Evolutionary conservation across 2,888 invertebrate species (phyloP), one percentile per base, ranked within the genome.

Genomic region (Pinctada fucata): DNA sequence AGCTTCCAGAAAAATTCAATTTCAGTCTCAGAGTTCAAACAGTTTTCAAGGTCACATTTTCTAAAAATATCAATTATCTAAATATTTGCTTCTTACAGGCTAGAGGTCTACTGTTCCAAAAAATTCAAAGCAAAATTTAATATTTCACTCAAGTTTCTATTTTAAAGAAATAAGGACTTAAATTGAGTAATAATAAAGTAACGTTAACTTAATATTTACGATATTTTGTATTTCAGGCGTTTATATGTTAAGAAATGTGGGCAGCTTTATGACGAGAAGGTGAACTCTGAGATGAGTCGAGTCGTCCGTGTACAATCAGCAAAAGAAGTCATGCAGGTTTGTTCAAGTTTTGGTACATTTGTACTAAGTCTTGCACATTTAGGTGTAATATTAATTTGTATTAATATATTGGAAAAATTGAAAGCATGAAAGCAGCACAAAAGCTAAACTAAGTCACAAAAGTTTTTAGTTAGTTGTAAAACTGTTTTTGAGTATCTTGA

Each of bases 221-320:
- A 31, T 31, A 31, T 31, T 31, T 45, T 65, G 4, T 70, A 48
- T 78, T 80, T 5, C 83, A 91, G 91, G 76, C 84, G 89, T 13
- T 72, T 90, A 75, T 92, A 91, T 84, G 86, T 90, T 5, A 85
- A 88, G 80, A 92, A 92, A 76, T 91, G 91, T 85, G 91, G 89
- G 3, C 87, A 92, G 79, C 80, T 92, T 6, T 91, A 87, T 79
- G 89, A 91, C 66, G 90, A 91, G 76, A 90, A 90, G 76, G 84
- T 87, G 2, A 51, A 83, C 8, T 78, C 86, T 50, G 91, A 91
- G 50, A 75, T 84, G 49, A 77, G 85, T 8, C 70, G 86, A 65
- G 78, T 82, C n/a, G 85, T 88, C 31, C 79, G 87, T 68, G 85
- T 91, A 5, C 85, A 87, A 78, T 87, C 87, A 58, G 90, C 91